phyloP scores from a whole-genome alignment of 1,140 invertebrate genomes.

The Trinorchestia longiramus region DNA sequence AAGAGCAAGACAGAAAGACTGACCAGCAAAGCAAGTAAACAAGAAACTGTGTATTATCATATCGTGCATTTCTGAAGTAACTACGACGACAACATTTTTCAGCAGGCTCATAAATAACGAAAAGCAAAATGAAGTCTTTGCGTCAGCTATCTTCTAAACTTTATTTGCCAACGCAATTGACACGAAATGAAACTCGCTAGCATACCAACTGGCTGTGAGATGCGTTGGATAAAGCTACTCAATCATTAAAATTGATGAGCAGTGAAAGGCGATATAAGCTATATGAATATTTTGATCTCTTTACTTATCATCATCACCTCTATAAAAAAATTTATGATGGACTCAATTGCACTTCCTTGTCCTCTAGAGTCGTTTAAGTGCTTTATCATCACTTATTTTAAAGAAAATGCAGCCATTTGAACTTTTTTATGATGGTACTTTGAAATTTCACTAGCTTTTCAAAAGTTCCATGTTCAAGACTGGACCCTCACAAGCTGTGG shows the following conservation, averaged over 20 bases:
- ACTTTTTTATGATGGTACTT: background rate
- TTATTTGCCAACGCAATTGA: background rate
- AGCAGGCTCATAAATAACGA: no score
- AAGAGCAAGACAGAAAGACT: no score
- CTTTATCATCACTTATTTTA: background rate
- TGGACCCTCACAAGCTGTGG: background rate
- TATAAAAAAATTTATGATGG: background rate
- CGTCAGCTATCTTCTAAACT: background rate
- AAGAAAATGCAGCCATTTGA: background rate
- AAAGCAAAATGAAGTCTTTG: no score
- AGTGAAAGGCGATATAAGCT: background rate
- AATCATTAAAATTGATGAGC: background rate
- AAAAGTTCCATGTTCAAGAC: background rate
- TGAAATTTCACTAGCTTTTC: background rate
- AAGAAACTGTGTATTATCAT: no score
- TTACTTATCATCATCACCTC: background rate
- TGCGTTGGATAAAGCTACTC: background rate
- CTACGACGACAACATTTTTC: no score
- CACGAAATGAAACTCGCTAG: background rate
- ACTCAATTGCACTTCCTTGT: background rate
- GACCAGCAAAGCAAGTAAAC: no score
- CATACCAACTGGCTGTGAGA: background rate
- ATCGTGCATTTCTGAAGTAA: no score
- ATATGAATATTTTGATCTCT: background rate
- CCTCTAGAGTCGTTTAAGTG: background rate